These are phyloP conservation scores for Morone chrysops DNA, from an alignment of 2,113 vertebrate species.

Conservation along the genomic window DNA sequence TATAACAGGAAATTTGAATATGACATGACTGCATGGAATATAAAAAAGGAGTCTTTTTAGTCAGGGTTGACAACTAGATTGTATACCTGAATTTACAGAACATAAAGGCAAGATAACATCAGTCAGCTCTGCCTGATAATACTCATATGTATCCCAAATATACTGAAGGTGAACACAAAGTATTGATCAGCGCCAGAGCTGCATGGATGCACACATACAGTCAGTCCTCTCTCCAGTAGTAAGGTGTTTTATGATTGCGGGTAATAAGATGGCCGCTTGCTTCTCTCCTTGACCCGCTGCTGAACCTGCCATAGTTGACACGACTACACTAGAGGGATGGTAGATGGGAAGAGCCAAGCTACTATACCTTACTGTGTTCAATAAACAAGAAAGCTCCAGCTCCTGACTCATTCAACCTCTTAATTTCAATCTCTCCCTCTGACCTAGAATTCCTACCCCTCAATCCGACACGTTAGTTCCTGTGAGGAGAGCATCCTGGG, in stretches of 20 bases:
- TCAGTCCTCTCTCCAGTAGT: slow-evolving; percentile 32
- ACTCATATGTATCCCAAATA: not conserved
- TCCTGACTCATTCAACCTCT: slow-evolving; percentile 57
- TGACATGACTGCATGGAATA: slow-evolving; percentile 14
- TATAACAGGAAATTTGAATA: slow-evolving; percentile 24
- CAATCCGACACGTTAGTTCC: slow-evolving; percentile 50
- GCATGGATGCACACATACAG: slow-evolving; percentile 55
- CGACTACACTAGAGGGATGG: slow-evolving; percentile 46
- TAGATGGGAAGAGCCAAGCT: slow-evolving; percentile 48
- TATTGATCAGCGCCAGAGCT: slow-evolving; percentile 45
- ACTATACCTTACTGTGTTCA: slow-evolving; percentile 58
- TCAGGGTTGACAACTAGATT: not conserved
- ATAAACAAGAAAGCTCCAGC: slow-evolving; percentile 59
- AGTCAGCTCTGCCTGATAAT: no score
- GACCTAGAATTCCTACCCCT: slow-evolving; percentile 55
- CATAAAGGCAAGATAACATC: not conserved
- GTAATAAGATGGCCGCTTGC: slow-evolving; percentile 71
- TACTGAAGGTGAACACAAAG: slow-evolving; percentile 33
- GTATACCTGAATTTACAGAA: slow-evolving; percentile 7
- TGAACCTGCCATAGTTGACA: slow-evolving; percentile 71
- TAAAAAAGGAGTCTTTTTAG: not conserved
- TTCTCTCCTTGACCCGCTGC: slow-evolving; percentile 71
- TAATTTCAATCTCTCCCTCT: slow-evolving; percentile 55
- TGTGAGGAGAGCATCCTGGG: slow-evolving; percentile 56
- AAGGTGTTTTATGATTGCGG: slow-evolving; percentile 65